phyloP scores from a whole-genome alignment of 1,140 invertebrate genomes.

The Drosophila fuyamai region DNA sequence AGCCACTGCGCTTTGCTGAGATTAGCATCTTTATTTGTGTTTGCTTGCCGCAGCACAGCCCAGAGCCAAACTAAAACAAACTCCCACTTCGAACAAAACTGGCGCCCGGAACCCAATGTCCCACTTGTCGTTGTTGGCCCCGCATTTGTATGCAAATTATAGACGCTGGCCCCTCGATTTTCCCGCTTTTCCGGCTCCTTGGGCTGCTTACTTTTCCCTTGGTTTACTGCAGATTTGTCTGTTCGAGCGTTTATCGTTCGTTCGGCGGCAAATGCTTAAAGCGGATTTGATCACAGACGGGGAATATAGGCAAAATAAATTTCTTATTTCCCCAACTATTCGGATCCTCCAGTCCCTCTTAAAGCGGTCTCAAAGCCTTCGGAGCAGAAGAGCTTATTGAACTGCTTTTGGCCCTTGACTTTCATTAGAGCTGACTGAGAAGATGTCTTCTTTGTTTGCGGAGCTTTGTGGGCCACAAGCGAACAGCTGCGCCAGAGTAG shows the following conservation, averaged over 20 bases:
- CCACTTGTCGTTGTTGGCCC: constrained; percentile 49
- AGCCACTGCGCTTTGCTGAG: constrained; percentile 69
- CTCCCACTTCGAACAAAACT: constrained; percentile 22
- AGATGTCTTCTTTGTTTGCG: constrained; percentile 38
- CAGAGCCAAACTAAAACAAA: constrained; percentile 54
- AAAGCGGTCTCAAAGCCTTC: constrained; percentile 20
- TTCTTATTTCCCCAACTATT: constrained; percentile 32
- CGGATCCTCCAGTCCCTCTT: constrained; percentile 27
- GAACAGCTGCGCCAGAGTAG: constrained; percentile 63
- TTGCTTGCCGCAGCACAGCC: constrained; percentile 68
- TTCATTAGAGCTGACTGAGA: constrained; percentile 60
- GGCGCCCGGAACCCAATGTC: constrained; percentile 51
- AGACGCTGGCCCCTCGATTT: constrained; percentile 69
- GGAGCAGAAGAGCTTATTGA: constrained; percentile 45
- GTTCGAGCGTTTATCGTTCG: constrained; percentile 69
- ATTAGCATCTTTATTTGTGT: constrained; percentile 84
- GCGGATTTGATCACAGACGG: constrained; percentile 50
- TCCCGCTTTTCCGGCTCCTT: constrained; percentile 26
- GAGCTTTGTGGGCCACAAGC: constrained; percentile 44
- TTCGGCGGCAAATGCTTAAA: constrained; percentile 58
- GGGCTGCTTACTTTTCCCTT: constrained; percentile 42
- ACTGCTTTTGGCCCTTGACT: constrained; percentile 48
- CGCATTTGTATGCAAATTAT: constrained; percentile 83
- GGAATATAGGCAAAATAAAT: constrained; percentile 14
- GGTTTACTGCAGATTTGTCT: constrained; percentile 70